These are phyloP conservation scores for Drusus annulatus DNA, from an alignment of 1,140 invertebrate species.

Conservation along the genomic window DNA sequence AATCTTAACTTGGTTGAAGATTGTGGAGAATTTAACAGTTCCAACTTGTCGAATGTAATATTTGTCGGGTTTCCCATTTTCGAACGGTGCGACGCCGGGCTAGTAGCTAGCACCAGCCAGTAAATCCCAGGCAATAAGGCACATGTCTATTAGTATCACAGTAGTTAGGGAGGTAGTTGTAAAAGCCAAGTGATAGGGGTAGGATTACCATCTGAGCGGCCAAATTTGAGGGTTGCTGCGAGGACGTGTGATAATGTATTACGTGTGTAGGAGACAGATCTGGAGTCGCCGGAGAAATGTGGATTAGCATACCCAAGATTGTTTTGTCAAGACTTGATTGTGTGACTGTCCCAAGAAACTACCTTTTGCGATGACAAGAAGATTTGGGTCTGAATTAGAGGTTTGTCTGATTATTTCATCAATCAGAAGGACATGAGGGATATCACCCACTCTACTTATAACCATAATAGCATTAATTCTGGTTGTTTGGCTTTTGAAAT, in stretches of 20 bases:
- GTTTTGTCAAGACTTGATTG: background rate
- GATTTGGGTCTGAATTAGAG: no score
- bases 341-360: no score
- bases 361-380: no score
- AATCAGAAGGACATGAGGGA: background rate
- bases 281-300: constrained; percentile 20
- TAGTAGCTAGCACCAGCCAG: background rate
- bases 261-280: constrained; percentile 18
- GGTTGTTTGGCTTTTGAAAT: no score
- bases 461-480: no score
- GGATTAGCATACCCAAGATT: constrained; percentile 24
- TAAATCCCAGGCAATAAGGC: constrained; percentile 5
- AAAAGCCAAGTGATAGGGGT: constrained; percentile 21
- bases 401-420: no score
- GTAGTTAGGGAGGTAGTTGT: constrained; percentile 9
- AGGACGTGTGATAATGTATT: constrained; percentile 38
- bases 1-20: no score
- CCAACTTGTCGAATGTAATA: no score
- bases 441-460: no score
- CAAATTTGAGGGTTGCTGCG: constrained; percentile 10
- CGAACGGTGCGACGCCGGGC: no score
- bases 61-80: no score
- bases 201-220: constrained; percentile 26
- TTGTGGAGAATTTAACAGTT: no score
- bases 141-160: constrained; percentile 30